Evolutionary conservation across 92 coral and sea anemone species (phyloP).

Genomic region (Palythoa caribaeorum): DNA sequence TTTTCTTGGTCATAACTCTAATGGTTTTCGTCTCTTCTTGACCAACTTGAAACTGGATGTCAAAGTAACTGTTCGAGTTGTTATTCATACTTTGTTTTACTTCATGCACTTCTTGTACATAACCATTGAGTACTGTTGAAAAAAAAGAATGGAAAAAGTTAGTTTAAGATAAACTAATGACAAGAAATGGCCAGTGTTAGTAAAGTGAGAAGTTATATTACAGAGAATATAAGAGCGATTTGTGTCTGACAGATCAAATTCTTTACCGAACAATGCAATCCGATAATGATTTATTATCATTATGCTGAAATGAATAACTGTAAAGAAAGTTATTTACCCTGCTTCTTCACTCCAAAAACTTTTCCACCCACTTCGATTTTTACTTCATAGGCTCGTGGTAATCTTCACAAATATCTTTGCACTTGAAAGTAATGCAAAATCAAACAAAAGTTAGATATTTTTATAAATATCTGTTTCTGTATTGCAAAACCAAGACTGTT

Average conservation of each 20-base stretch:
- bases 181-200: not conserved
- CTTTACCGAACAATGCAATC: not conserved
- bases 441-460: no score
- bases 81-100: not conserved
- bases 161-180: not conserved
- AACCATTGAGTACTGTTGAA: constrained; percentile 17
- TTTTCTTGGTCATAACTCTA: not conserved
- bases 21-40: not conserved
- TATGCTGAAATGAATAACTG: no score
- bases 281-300: no score
- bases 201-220: not conserved
- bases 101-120: not conserved
- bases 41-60: constrained; percentile 9
- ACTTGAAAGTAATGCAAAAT: no score
- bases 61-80: not conserved
- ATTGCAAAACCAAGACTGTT: not conserved
- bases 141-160: not conserved
- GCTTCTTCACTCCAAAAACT: no score
- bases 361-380: no score
- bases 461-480: not conserved
- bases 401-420: not conserved
- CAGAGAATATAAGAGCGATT: not conserved
- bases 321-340: no score
- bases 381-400: no score
- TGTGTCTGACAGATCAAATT: not conserved